Evolutionary conservation across 2,113 vertebrate species (phyloP), one percentile per base, ranked within the genome.

Genomic region (Psittacus erithacus): DNA sequence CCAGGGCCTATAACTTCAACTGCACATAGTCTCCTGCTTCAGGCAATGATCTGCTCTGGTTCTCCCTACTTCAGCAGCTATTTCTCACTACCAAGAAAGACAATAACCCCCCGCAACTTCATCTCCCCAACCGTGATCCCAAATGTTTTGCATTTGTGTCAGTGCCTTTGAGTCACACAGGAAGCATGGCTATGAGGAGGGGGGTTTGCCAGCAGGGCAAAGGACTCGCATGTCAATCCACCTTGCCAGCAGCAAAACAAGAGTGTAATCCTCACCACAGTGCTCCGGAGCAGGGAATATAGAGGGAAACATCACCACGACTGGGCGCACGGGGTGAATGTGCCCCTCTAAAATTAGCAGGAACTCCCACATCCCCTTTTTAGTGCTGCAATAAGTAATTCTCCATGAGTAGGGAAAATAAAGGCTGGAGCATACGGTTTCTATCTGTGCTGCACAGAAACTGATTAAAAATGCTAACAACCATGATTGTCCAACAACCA

Each of bases 391-490:
- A 23, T 82, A 86, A 96, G 95, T 88, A 92, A 96, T 96, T 98
- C 95, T 97, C 95, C 90, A 52, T 2, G 41, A 97, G 90, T 17
- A 93, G 93, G 82, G 83, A 93, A 96, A 97, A 97, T 91, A 97
- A 98, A 98, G 97, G 97, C 94, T 85, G 91, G 92, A 98, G 94
- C 98, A 98, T 97, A 98, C 97, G 98, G 98, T 98, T 98, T 97
- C 98, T 98, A 98, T 98, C 98, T 98, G 97, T 85, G 95, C 96
- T 75, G 97, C 96, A 97, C 96, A 98, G 98, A 98, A 98, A 97
- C 98, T 98, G 98, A 98, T 98, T 98, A 98, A 98, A 98, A 98
- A 98, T 98, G 98, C 98, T 98, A 98, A 98, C 98, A 98, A 97
- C 98, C 97, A 97, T 98, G 98, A 98, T 98, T 98, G 98, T 98